These are phyloP conservation scores for Chroicocephalus ridibundus DNA, from an alignment of 2,113 vertebrate species.

Conservation along the genomic window DNA sequence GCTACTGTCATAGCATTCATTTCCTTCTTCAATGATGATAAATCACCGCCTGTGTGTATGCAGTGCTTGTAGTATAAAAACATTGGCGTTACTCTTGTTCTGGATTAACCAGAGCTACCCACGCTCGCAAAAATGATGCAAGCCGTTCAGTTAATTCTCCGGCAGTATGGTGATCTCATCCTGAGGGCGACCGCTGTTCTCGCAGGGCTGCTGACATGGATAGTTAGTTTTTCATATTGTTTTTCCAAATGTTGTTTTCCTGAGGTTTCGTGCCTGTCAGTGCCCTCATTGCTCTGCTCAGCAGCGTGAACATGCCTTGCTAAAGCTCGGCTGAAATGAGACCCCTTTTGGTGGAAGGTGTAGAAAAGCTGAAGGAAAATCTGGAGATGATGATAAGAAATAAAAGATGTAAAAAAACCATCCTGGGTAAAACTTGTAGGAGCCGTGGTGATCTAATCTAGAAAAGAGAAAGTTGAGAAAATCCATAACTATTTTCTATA, in stretches of 20 bases:
- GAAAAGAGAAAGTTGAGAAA: neutral
- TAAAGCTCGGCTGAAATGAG: neutral
- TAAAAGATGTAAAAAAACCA: neutral
- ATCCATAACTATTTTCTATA: neutral
- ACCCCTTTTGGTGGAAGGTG: neutral
- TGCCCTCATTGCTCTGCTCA: accelerated
- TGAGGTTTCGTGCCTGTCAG: neutral
- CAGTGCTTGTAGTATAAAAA: neutral
- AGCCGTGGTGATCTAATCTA: neutral
- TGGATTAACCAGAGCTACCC: neutral
- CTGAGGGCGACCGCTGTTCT: neutral
- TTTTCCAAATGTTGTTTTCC: neutral
- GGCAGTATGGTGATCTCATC: neutral
- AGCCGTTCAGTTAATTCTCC: neutral
- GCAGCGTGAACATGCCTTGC: neutral
- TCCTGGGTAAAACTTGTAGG: neutral
- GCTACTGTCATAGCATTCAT: neutral
- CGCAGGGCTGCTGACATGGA: neutral
- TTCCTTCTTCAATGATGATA: neutral
- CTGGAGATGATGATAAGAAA: neutral
- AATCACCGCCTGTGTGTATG: neutral
- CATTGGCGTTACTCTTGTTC: neutral
- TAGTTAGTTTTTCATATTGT: neutral
- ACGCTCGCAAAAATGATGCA: neutral
- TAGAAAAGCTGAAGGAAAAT: neutral